Conservation (phyloP, 2,797 vertebrate genomes). For the Melanotaenia maccullochi region DNA sequence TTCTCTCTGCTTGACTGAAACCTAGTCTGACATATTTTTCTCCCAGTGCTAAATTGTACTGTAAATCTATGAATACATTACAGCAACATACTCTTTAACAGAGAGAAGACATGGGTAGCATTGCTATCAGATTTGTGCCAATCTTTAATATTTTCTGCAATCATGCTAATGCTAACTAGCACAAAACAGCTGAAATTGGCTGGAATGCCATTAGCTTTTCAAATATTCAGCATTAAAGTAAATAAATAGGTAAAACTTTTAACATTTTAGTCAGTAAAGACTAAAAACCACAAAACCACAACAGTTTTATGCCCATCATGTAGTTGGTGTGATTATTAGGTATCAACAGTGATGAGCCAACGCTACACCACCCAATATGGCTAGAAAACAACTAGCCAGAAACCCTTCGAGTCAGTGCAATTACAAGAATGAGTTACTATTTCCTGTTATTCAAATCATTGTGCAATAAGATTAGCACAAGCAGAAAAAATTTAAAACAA, state of each 20-base stretch:
- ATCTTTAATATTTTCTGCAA: neutral
- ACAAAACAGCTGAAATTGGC: neutral
- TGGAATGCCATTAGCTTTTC: neutral
- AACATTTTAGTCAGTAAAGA: neutral
- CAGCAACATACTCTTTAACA: neutral
- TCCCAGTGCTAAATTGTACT: neutral
- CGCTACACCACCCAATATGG: too few relatives aligned
- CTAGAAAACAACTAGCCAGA: neutral
- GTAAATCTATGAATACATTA: conserved; percentile 1
- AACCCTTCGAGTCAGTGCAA: neutral
- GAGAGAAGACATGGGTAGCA: neutral
- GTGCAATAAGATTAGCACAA: conserved; percentile 9
- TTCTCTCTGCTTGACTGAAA: conserved; percentile 4
- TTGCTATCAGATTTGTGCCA: neutral
- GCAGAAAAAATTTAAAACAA: conserved; percentile 11
- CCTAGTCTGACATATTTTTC: conserved; percentile 1
- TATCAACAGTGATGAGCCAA: neutral
- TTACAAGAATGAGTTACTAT: neutral
- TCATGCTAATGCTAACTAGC: neutral
- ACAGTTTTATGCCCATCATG: neutral
- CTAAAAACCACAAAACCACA: too few relatives aligned
- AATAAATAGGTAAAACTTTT: neutral
- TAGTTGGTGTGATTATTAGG: neutral
- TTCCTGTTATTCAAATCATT: neutral
- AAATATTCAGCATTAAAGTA: neutral